Conservation (phyloP, 1,140 invertebrate genomes). For the Hestina assimilis region DNA sequence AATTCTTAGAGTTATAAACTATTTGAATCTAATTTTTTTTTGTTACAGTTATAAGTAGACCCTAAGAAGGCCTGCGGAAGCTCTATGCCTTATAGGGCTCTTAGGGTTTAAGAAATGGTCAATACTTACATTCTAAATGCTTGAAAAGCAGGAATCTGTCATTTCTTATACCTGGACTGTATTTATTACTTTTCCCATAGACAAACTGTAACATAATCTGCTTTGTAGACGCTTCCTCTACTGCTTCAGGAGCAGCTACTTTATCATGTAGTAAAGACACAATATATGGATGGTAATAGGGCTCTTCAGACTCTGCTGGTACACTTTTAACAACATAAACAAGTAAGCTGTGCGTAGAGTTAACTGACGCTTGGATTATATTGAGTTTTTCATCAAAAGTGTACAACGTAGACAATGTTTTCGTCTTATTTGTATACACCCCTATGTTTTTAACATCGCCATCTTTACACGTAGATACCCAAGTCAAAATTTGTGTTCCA, state of each 20-base stretch:
- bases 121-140: constrained; percentile 86
- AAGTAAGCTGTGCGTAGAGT: constrained; percentile 82
- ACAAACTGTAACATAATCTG: constrained; percentile 90
- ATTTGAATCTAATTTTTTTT: no score
- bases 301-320: constrained; percentile 40
- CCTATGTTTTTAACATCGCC: constrained; percentile 73
- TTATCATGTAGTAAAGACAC: constrained; percentile 80
- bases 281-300: constrained; percentile 79
- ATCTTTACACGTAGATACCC: constrained; percentile 78
- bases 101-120: no score
- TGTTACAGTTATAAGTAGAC: no score
- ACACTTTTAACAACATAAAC: constrained; percentile 82
- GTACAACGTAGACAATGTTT: constrained; percentile 80
- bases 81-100: no score
- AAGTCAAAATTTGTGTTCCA: constrained; percentile 84
- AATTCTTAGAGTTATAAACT: no score
- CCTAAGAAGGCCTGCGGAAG: no score
- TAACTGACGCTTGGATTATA: constrained; percentile 88
- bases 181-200: constrained; percentile 82
- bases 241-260: constrained; percentile 73
- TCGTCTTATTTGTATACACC: constrained; percentile 77
- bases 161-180: constrained; percentile 79
- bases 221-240: constrained; percentile 78
- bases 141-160: constrained; percentile 87
- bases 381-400: constrained; percentile 82